Evolutionary conservation across 2,797 vertebrate species (phyloP), one percentile per base, ranked within the genome.

Genomic region (Sylvia borin): DNA sequence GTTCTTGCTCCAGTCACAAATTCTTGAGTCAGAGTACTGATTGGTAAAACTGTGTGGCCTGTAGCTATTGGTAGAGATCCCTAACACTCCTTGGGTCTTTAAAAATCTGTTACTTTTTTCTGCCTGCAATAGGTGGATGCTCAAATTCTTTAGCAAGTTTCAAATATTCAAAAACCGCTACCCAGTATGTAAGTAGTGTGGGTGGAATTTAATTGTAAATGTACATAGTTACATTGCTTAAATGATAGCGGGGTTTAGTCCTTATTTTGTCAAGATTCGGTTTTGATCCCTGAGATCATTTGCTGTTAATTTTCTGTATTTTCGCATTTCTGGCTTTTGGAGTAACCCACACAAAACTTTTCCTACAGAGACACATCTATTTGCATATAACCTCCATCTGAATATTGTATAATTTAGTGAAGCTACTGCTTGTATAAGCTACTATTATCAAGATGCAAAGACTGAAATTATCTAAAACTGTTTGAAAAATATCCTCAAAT

Each of bases 181-280:
- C 38, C 32, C 53, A 81, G 68, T 55, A 78, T 54, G 34, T 61
- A 91, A 90, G 75, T 43, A 45, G 53, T n/a, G 40, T 70, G 88
- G 82, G 92, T 51, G 50, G 57, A 87, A 94, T 91, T 92, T 82
- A 92, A 80, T 85, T 90, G 65, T 72, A 94, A 94, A 89, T 68
- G 43, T 75, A 83, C 65, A 57, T 57, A 66, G 67, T 77, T 83
- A 62, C 21, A 74, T 68, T 93, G 50, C 72, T 88, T 80, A 95
- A 92, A 91, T 81, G 50, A 83, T 36, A 90, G 86, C 0, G 0
- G 26, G 26, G 40, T 82, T 91, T 80, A 40, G 36, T 74, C 68
- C 54, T 93, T 86, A 74, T 77, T 88, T 89, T 89, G 34, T 85
- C 68, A 85, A 82, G 90, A 94, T n/a, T 82, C 65, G 3, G 3